Percentiles rank a stretch among this genome's conserved stretches.
phyloP scores from a whole-genome alignment of 2,113 vertebrate genomes.

The Cyprinodon brontotheroides region DNA sequence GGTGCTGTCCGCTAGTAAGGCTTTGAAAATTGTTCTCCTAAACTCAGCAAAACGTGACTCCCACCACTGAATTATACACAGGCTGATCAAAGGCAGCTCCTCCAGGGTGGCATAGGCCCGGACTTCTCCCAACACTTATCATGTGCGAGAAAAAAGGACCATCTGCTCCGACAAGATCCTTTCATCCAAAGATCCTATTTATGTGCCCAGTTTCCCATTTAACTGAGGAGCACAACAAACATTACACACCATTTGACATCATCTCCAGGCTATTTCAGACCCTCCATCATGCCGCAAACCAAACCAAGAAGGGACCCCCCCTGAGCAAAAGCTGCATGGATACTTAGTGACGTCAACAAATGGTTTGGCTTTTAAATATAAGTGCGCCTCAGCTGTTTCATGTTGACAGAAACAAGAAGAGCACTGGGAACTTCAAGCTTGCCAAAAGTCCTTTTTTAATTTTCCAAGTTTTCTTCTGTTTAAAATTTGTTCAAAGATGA shows the following conservation, averaged over 20 bases:
- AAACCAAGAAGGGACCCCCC: conserved; percentile 50
- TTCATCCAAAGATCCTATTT: conserved; percentile 74
- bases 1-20: conserved; percentile 29
- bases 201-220: conserved; percentile 71
- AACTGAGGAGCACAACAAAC: conserved; percentile 72
- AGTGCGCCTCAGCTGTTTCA: conserved; percentile 57
- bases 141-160: conserved; percentile 36
- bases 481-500: background rate
- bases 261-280: conserved; percentile 69
- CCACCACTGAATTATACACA: conserved; percentile 50
- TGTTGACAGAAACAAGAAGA: conserved; percentile 51
- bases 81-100: conserved; percentile 68
- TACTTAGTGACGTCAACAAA: conserved; percentile 51
- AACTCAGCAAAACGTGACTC: conserved; percentile 72
- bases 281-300: conserved; percentile 34
- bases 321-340: conserved; percentile 37
- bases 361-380: conserved; percentile 42
- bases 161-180: conserved; percentile 38
- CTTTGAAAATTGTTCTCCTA: conserved; percentile 64
- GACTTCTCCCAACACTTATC: conserved; percentile 43
- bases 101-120: conserved; percentile 42
- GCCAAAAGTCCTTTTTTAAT: conserved; percentile 31
- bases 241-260: conserved; percentile 64
- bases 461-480: too few relatives aligned
- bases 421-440: conserved; percentile 37